A percentile compares a stretch with the other conserved stretches of the same genome.
Conservation (phyloP, 2,797 vertebrate species). For the Spizella passerina region DNA sequence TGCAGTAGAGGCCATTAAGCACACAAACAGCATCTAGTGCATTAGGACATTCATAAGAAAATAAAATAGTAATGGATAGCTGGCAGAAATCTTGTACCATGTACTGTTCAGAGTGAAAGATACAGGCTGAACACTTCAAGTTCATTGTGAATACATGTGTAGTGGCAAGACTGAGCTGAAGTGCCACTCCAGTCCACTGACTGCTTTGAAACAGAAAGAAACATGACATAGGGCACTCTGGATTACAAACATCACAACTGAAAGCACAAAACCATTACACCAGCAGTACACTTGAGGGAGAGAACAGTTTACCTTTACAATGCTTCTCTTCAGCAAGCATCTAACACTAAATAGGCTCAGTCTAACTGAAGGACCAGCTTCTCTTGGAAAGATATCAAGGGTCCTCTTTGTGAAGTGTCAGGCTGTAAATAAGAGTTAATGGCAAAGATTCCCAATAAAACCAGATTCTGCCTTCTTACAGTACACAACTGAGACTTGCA, state of each 20-base stretch:
- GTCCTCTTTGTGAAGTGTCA: background rate
- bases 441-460: background rate
- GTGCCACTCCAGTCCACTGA: background rate
- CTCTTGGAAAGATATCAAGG: background rate
- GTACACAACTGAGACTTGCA: background rate
- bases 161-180: background rate
- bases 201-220: background rate
- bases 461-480: background rate
- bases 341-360: background rate
- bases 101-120: background rate
- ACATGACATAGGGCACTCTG: accelerated
- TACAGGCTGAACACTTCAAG: background rate
- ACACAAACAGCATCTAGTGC: background rate
- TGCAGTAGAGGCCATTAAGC: background rate
- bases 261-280: background rate
- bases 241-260: background rate
- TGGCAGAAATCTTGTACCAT: background rate
- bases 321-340: background rate
- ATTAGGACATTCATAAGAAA: background rate
- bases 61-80: background rate
- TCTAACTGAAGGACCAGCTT: background rate
- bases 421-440: background rate
- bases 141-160: accelerated
- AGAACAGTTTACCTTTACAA: background rate
- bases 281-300: background rate